Conservation (phyloP, 2,888 invertebrate genomes). For the Brachynemurus nebulosus region DNA sequence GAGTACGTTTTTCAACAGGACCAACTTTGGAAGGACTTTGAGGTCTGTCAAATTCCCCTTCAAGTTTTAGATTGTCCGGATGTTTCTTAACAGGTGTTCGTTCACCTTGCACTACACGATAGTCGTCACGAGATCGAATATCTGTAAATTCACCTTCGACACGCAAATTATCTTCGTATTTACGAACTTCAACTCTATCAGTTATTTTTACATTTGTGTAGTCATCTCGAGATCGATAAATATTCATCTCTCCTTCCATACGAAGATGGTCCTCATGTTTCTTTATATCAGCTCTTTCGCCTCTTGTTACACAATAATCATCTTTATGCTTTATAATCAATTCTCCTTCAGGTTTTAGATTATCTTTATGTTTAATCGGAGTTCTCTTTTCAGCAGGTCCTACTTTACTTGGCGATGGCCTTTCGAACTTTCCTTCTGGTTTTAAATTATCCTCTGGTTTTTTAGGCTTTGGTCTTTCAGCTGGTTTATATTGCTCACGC, state of each 20-base stretch:
- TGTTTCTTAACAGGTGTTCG: slow-evolving; percentile 25
- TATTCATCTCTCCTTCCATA: slow-evolving; percentile 39
- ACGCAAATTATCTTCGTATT: slow-evolving; percentile 44
- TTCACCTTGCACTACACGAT: slow-evolving; percentile 36
- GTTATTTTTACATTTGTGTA: slow-evolving; percentile 40
- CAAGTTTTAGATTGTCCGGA: slow-evolving; percentile 37
- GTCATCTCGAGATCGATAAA: slow-evolving; percentile 38
- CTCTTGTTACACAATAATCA: slow-evolving; percentile 36
- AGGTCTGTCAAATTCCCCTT: slow-evolving; percentile 40
- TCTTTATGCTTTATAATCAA: slow-evolving; percentile 24
- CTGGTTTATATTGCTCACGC: slow-evolving; percentile 29
- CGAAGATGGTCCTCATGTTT: slow-evolving; percentile 45
- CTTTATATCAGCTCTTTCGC: slow-evolving; percentile 37
- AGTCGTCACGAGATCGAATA: slow-evolving; percentile 40
- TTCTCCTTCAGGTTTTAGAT: slow-evolving; percentile 35
- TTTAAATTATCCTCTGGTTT: slow-evolving; percentile 48
- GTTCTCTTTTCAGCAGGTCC: slow-evolving; percentile 27
- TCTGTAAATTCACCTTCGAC: slow-evolving; percentile 44
- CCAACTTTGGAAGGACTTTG: slow-evolving; percentile 29
- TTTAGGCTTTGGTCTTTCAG: slow-evolving; percentile 30
- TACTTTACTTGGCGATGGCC: slow-evolving; percentile 19
- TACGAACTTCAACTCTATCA: slow-evolving; percentile 40
- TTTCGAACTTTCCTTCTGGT: slow-evolving; percentile 26
- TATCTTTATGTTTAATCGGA: slow-evolving; percentile 33
- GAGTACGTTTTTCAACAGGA: slow-evolving; percentile 18